A percentile compares a stretch with the other conserved stretches of the same genome.
Conservation (phyloP, 1,140 invertebrate genomes). For the Augochlora pura region DNA sequence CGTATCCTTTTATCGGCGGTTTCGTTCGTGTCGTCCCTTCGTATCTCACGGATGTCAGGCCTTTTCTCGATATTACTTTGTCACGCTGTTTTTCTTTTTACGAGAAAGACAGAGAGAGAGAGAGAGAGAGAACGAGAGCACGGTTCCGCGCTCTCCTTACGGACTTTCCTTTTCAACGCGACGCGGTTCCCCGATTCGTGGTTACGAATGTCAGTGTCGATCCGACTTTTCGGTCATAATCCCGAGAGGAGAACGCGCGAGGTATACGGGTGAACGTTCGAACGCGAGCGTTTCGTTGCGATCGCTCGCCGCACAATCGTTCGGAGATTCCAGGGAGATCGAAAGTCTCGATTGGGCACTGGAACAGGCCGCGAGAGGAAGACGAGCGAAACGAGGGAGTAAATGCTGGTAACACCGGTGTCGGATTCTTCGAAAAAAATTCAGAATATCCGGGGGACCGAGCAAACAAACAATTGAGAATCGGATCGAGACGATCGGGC, state of each 20-base stretch:
- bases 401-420: too few relatives aligned
- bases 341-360: too few relatives aligned
- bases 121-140: too few relatives aligned
- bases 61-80: neutral
- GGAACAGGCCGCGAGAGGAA: too few relatives aligned
- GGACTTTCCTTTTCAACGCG: constrained; percentile 20
- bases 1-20: neutral
- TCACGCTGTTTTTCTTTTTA: neutral
- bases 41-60: neutral
- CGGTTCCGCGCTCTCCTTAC: too few relatives aligned
- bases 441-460: too few relatives aligned
- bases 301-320: neutral
- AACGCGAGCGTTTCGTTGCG: neutral
- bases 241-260: constrained; percentile 6
- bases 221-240: constrained; percentile 15
- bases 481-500: too few relatives aligned
- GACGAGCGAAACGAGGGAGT: too few relatives aligned
- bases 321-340: neutral
- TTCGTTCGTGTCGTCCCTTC: neutral
- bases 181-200: constrained; percentile 34
- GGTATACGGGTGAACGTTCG: neutral
- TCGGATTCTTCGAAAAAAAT: too few relatives aligned
- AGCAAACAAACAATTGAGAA: too few relatives aligned
- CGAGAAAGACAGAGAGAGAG: neutral
- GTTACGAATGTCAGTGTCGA: constrained; percentile 24